Conservation (phyloP, 2,797 vertebrate species). For the Ispidina picta region DNA sequence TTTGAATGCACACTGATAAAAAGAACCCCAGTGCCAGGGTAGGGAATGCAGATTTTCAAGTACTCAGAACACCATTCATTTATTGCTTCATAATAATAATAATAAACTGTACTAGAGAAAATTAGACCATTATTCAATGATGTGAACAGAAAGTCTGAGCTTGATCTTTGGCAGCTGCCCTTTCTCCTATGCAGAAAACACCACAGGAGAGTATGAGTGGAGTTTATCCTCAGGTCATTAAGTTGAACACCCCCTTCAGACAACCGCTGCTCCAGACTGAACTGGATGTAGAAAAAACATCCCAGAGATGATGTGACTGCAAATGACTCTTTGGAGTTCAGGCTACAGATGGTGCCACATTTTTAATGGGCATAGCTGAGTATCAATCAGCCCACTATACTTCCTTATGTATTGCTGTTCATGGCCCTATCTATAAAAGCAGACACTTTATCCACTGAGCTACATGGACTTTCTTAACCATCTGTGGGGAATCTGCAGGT, state of each 20-base stretch:
- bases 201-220: not conserved
- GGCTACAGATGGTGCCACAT: not conserved
- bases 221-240: not conserved
- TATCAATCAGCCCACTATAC: not conserved
- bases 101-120: not conserved
- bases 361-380: not conserved
- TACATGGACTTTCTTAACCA: slow-evolving; percentile 25
- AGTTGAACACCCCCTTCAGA: not conserved
- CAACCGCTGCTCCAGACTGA: not conserved
- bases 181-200: not conserved
- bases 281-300: not conserved
- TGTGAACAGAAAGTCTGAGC: not conserved
- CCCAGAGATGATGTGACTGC: not conserved
- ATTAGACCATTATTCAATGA: not conserved
- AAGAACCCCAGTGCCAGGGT: not conserved
- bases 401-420: not conserved
- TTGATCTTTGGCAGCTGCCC: not conserved
- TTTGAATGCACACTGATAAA: not conserved
- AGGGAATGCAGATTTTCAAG: not conserved
- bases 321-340: not conserved
- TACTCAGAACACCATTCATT: not conserved
- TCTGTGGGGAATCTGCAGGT: slow-evolving; percentile 56
- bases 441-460: not conserved
- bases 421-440: not conserved
- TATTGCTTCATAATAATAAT: not conserved